Conservation (phyloP, 2,113 vertebrate genomes). For the Oenanthe oenanthe region DNA sequence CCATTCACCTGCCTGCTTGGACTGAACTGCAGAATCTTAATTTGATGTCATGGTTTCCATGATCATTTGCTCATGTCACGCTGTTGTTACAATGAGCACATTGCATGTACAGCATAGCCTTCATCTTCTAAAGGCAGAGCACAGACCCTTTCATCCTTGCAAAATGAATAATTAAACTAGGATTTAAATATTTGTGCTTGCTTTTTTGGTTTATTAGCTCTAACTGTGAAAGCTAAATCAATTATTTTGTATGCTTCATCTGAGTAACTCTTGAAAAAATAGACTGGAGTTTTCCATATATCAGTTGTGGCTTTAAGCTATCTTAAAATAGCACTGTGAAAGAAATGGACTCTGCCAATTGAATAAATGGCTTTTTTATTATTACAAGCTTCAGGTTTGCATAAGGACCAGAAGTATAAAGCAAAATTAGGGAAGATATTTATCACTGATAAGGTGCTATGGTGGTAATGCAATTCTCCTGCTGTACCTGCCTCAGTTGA, state of each 20-base stretch:
- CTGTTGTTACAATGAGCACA: background rate
- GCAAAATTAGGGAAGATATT: background rate
- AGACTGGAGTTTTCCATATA: background rate
- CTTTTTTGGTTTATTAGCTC: background rate
- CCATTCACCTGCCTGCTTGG: background rate
- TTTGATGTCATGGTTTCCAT: background rate
- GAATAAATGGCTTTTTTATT: background rate
- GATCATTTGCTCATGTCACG: background rate
- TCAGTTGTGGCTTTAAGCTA: background rate
- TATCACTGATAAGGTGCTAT: background rate
- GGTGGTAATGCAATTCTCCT: background rate
- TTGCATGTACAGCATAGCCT: background rate
- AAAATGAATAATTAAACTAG: background rate
- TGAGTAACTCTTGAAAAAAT: background rate
- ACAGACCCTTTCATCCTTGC: background rate
- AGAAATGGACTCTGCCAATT: background rate
- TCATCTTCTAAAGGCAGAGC: background rate
- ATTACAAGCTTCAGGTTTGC: background rate
- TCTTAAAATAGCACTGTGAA: background rate
- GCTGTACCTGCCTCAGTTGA: background rate
- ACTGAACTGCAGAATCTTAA: background rate
- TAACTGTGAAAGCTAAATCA: background rate
- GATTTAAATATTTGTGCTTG: conserved; percentile 13
- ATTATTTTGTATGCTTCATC: background rate
- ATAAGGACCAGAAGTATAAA: background rate